A percentile compares a stretch with the other conserved stretches of the same genome.
phyloP scores from a whole-genome alignment of 2,113 vertebrate species.

The Cyphomyrus discorhynchus region DNA sequence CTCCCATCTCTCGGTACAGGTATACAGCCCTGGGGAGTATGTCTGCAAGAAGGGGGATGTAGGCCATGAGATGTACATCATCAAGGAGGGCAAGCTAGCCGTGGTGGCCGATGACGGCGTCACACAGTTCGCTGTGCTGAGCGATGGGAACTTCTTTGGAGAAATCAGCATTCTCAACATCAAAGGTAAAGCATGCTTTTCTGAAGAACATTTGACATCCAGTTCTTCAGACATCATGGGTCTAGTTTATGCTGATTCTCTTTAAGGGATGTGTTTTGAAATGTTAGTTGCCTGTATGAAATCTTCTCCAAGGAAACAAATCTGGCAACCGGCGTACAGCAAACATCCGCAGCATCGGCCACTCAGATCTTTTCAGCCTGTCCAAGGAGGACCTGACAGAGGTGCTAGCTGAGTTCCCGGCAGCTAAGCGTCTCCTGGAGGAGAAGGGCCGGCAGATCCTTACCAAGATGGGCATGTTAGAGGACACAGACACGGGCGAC shows the following conservation, averaged over 20 bases:
- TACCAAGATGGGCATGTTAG: constrained; percentile 75
- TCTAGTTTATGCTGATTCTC: neutral
- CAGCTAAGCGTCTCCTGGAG: constrained; percentile 72
- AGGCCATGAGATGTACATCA: constrained; percentile 89
- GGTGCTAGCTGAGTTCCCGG: constrained; percentile 77
- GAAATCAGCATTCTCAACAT: constrained; percentile 95
- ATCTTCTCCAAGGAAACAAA: constrained; percentile 66
- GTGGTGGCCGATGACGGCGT: constrained; percentile 82
- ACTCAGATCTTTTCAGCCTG: constrained; percentile 86
- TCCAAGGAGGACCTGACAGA: constrained; percentile 80
- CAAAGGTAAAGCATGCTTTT: constrained; percentile 59
- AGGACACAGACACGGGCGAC: constrained; percentile 47
- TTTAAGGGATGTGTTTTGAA: neutral
- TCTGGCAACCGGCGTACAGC: constrained; percentile 86
- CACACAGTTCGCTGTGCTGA: constrained; percentile 73
- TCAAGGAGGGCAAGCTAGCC: constrained; percentile 79
- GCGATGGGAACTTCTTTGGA: constrained; percentile 83
- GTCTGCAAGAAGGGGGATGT: constrained; percentile 86
- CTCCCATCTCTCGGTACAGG: constrained; percentile 42
- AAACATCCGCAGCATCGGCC: constrained; percentile 83
- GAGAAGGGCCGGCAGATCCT: constrained; percentile 85
- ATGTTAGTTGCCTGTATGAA: constrained; percentile 4
- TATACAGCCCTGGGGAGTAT: constrained; percentile 82
- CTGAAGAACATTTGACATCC: neutral
- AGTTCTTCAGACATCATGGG: neutral